Percentiles rank a stretch among this genome's conserved stretches.
phyloP scores from a whole-genome alignment of 2,113 vertebrate species.

The Chaetops frenatus region DNA sequence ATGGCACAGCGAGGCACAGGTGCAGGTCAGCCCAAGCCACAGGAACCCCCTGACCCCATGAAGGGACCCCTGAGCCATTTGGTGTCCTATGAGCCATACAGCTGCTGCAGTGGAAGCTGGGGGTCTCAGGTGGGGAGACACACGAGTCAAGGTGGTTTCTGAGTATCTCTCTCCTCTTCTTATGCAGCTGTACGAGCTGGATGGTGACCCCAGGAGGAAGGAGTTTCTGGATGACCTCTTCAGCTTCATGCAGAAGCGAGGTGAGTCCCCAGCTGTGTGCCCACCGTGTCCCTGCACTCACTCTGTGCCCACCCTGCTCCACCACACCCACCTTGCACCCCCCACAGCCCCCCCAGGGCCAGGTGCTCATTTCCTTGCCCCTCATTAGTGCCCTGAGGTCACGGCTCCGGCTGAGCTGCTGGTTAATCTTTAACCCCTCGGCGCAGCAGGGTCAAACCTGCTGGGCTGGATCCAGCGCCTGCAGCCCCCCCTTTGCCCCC shows the following conservation, averaged over 20 bases:
- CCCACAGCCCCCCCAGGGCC: not conserved
- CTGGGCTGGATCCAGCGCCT: not conserved
- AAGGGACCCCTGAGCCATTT: fast-evolving
- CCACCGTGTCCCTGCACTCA: fast-evolving
- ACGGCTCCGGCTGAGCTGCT: not conserved
- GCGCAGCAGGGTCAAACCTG: not conserved
- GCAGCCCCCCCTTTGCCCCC: fast-evolving
- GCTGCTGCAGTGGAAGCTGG: fast-evolving
- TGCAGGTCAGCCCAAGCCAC: fast-evolving
- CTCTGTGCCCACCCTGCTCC: not conserved
- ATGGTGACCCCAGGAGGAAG: slow-evolving; percentile 91
- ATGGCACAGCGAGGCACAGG: not conserved
- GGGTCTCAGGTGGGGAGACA: not conserved
- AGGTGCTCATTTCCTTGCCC: slow-evolving; percentile 55
- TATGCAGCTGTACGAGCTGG: slow-evolving; percentile 89
- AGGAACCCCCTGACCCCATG: fast-evolving
- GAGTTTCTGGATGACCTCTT: slow-evolving; percentile 96
- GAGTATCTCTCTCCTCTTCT: not conserved
- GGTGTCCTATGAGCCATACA: not conserved
- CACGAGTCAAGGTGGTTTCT: fast-evolving
- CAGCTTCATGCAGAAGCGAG: slow-evolving; percentile 98
- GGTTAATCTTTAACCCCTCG: slow-evolving; percentile 47
- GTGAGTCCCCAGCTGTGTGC: slow-evolving; percentile 43
- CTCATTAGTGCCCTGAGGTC: not conserved
- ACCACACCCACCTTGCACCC: not conserved